These are phyloP conservation scores for Leptothorax acervorum DNA, from an alignment of 2,888 invertebrate genomes.

Conservation along the genomic window DNA sequence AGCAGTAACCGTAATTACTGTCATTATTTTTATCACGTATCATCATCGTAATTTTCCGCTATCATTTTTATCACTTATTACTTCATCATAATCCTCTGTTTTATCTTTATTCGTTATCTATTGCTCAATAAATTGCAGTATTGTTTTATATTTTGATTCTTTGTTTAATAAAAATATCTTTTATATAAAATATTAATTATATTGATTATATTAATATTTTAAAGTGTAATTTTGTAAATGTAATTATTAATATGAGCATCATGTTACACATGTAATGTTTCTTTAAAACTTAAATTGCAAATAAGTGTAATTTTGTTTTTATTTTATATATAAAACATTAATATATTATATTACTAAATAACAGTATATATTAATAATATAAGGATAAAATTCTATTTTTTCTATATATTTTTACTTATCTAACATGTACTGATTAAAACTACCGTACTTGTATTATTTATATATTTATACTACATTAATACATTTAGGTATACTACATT, in stretches of 20 bases:
- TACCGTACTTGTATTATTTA: not conserved
- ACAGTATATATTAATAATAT: not conserved
- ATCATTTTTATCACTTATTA: not conserved
- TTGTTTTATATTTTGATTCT: not conserved
- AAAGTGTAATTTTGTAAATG: not conserved
- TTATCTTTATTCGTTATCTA: not conserved
- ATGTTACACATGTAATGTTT: not conserved
- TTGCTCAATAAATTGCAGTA: not conserved
- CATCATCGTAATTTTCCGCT: not conserved
- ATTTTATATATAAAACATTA: not conserved
- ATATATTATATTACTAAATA: slow-evolving; percentile 1
- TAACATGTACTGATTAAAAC: not conserved
- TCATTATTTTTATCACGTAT: slow-evolving; percentile 47
- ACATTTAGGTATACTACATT: not conserved
- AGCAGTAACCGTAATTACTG: not conserved
- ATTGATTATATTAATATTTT: not conserved
- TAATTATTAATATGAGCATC: not conserved
- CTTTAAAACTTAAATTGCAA: not conserved
- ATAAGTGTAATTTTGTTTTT: not conserved
- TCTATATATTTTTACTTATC: not conserved
- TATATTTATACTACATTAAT: not conserved
- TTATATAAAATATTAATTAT: not conserved
- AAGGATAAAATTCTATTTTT: not conserved
- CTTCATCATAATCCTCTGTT: not conserved
- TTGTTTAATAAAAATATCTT: not conserved